Percentiles rank a stretch among this genome's conserved stretches.
These are phyloP conservation scores for Platerodrilus igneus DNA, from an alignment of 2,888 invertebrate genomes.

Conservation along the genomic window DNA sequence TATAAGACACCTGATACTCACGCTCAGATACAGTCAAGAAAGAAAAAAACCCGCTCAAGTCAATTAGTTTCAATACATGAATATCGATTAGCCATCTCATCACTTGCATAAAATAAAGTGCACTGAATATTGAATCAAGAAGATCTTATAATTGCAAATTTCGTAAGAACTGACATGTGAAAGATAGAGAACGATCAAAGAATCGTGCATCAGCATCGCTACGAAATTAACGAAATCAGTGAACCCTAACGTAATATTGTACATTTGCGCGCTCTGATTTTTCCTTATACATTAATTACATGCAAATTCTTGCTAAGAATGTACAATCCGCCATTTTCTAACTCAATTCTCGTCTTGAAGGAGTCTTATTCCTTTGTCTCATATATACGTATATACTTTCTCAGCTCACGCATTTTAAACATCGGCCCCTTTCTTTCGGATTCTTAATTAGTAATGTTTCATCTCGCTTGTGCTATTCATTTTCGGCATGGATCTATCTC, in stretches of 20 bases:
- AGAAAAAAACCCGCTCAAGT: too few species aligned
- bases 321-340: conserved; percentile 50
- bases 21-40: too few species aligned
- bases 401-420: conserved; percentile 51
- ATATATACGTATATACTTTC: conserved; percentile 46
- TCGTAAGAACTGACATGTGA: too few species aligned
- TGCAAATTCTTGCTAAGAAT: conserved; percentile 49
- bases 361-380: conserved; percentile 49
- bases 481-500: conserved; percentile 52
- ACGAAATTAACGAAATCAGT: conserved; percentile 40
- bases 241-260: conserved; percentile 40
- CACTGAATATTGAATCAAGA: too few species aligned
- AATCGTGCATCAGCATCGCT: conserved; percentile 22
- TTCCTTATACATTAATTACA: conserved; percentile 48
- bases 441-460: conserved; percentile 65
- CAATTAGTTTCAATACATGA: too few species aligned
- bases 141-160: too few species aligned
- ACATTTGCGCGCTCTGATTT: conserved; percentile 47
- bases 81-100: too few species aligned
- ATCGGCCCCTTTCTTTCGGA: conserved; percentile 60
- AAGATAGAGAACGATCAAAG: conserved; percentile 15
- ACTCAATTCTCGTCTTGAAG: conserved; percentile 45
- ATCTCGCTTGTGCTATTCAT: conserved; percentile 47
- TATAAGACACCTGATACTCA: too few species aligned
- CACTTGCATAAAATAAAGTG: too few species aligned